Percentiles rank a stretch among this genome's conserved stretches.
Evolutionary conservation across 2,888 invertebrate genomes (phyloP).

Genomic region (Odontocolon sp.): DNA sequence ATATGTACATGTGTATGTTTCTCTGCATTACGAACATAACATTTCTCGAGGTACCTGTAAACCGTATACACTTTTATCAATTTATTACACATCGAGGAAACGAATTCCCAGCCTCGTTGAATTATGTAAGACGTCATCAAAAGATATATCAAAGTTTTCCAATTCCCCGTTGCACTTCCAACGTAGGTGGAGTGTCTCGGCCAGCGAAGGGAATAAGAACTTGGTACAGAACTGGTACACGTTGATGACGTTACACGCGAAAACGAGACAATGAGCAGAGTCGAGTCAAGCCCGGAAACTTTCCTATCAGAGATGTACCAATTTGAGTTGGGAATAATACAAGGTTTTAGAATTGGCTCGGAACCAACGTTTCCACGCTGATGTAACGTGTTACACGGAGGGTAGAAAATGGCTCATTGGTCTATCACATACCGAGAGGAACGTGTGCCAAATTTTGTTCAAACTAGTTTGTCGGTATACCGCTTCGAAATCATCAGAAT

Average conservation of each 20-base stretch:
- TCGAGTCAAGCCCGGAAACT: constrained; percentile 63
- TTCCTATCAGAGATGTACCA: constrained; percentile 77
- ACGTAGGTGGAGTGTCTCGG: neutral
- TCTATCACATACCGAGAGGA: constrained; percentile 60
- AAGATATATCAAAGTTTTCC: neutral
- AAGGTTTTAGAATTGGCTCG: constrained; percentile 66
- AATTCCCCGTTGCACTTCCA: neutral
- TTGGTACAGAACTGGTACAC: neutral
- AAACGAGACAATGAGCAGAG: constrained; percentile 37
- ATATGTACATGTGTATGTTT: too few species aligned
- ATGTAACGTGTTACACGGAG: neutral
- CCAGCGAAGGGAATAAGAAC: neutral
- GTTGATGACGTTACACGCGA: too few species aligned
- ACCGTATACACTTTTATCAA: too few species aligned
- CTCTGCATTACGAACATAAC: too few species aligned
- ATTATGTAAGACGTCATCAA: neutral
- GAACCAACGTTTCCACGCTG: constrained; percentile 23
- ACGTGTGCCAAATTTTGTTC: constrained; percentile 71
- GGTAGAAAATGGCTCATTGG: constrained; percentile 7
- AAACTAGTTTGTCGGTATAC: too few species aligned
- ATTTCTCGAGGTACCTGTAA: too few species aligned
- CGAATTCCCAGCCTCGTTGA: neutral
- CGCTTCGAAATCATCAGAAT: too few species aligned
- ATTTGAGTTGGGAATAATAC: constrained; percentile 70
- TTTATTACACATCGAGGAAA: neutral